Base-by-base conservation (phyloP, 2,113 vertebrate genomes). In the Bubo bubo region DNA sequence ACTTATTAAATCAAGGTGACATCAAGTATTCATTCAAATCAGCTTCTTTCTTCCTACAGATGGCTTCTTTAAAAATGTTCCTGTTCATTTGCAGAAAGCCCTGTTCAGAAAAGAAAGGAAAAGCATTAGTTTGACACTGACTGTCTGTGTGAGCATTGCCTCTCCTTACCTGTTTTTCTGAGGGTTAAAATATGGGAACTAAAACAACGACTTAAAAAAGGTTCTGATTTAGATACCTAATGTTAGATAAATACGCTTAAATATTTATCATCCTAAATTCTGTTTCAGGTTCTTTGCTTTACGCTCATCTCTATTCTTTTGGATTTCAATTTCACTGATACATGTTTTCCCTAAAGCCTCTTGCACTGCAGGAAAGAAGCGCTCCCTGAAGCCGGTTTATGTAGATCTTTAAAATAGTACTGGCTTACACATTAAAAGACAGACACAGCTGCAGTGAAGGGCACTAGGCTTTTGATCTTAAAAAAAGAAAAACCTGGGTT, bases 361-460 rank as follows among this genome's bases (percentile, higher is more conserved):
- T 85, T 68, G 62, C n/a, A 70, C 37, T 93, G 52, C 89, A 85
- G 76, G 70, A 73, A 43, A 79, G 64, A 94, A 92, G 45, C 58
- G 32, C 35, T 76, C 64, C 47, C 35, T 67, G 53, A 94, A 93
- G 76, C 7, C 2, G 1, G 12, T 72, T 93, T 81, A 52, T 52
- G 49, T 60, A 79, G 37, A 62, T 71, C 79, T 94, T 86, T 62
- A 93, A 90, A 93, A 68, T 75, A 94, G 83, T 39, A 92, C 52
- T 56, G 60, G 50, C 45, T 87, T 60, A 43, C 35, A 82, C 56
- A 66, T 47, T 82, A 68, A 87, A 92, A 80, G 88, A 84, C 27
- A 89, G 53, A 85, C 53, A 72, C 70, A 90, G 77, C 86, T 95
- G 86, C 77, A 95, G 50, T 30, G 82, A 94, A 96, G 45, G 35